Base-by-base conservation (phyloP, 2,888 invertebrate species). In the Acanthacorydalis orientalis region DNA sequence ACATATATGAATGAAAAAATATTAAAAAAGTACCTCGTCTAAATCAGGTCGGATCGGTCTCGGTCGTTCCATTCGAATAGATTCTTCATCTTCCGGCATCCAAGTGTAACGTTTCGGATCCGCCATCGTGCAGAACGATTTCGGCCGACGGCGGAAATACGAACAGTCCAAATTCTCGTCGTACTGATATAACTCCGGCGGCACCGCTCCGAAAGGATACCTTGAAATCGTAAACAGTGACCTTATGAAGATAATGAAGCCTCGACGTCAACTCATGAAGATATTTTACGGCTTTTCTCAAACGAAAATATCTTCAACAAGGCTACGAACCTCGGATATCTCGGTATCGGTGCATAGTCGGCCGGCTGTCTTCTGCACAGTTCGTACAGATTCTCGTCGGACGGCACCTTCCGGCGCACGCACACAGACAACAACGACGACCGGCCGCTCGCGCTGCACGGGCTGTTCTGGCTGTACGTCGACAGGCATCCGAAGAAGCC, bases 401-500 rank as follows among this genome's bases (percentile, higher is more conserved):
- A 88, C 55, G 89, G 87, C 55, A 82, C 83, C 60, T 86, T 79
- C 60, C 85, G 77, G 53, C 87, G 78, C 57, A 89, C 87, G 68
- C 89, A 90, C 52, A 86, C 87, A 57, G 89, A 88, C 59, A 90
- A 69, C 59, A 89, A 78, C 55, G 85, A 83, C n/a, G 70, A 65
- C 39, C 73, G 60, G 57, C 75, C 75, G 57, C 75, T 75, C 38
- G 60, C 56, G 55, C 75, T 65, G 65, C 81, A 75, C 51, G 80
- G 79, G 54, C 81, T 81, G 62, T 80, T 77, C 60, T 80, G 78
- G 60, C 76, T 73, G 60, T 74, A 74, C 53, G 73, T 73, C 44
- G 88, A 87, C 57, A 90, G 74, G 64, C 90, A 91, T 56, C 90
- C 88, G 67, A 90, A 88, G 64, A 89, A 80, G 58, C 83, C 73